phyloP scores from a whole-genome alignment of 2,797 vertebrate species.

The Tamandua tetradactyla region DNA sequence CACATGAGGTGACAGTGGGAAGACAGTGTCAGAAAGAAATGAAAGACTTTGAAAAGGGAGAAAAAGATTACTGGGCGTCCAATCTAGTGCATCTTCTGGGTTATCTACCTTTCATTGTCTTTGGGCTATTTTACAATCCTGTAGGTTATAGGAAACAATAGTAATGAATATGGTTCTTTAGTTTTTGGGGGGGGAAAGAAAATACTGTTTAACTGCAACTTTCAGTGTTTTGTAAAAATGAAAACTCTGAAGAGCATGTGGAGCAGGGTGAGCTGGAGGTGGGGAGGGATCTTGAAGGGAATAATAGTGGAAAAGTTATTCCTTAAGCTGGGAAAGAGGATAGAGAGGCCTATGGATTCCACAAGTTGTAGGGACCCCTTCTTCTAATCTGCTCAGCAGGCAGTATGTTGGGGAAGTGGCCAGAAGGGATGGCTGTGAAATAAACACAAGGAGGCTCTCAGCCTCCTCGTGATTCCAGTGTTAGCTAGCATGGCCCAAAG shows the following conservation, averaged over 20 bases:
- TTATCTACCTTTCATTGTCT: conserved; percentile 9
- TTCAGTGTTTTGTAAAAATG: conserved; percentile 21
- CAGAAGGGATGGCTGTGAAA: neutral
- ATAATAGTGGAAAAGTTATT: neutral
- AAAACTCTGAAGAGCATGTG: neutral
- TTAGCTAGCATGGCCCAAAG: neutral
- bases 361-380: neutral
- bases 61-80: neutral
- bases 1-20: neutral
- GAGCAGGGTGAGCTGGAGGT: neutral
- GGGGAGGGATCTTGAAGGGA: conserved; percentile 12
- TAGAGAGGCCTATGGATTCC: neutral
- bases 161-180: conserved; percentile 5
- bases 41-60: conserved; percentile 5
- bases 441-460: neutral
- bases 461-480: neutral
- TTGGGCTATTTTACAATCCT: conserved; percentile 35
- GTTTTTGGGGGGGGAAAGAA: conserved; percentile 45
- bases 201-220: neutral
- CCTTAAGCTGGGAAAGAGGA: neutral
- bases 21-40: conserved; percentile 23
- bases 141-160: neutral
- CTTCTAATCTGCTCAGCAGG: neutral
- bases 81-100: neutral
- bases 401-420: neutral